phyloP scores from a whole-genome alignment of 2,113 vertebrate genomes.

The Otocyon megalotis region DNA sequence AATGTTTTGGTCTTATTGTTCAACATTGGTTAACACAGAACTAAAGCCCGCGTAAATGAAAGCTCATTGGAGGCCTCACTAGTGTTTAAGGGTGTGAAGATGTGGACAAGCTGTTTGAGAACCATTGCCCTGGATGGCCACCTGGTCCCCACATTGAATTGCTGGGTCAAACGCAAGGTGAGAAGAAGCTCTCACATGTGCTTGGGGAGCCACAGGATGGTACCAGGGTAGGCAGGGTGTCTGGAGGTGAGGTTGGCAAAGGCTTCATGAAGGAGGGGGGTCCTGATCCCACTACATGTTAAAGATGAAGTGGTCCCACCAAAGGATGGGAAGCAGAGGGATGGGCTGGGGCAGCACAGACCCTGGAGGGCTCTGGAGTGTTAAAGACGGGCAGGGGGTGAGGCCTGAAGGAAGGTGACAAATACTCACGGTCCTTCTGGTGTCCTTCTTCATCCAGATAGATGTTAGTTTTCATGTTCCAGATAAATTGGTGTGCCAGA shows the following conservation, averaged over 20 bases:
- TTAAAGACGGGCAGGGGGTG: neutral
- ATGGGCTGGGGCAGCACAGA: neutral
- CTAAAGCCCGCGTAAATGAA: neutral
- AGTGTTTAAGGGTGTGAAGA: neutral
- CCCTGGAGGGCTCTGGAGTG: neutral
- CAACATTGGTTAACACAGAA: neutral
- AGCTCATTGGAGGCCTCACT: neutral
- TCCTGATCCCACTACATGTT: neutral
- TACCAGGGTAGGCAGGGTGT: rapidly evolving
- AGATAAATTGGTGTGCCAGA: slow-evolving; percentile 98
- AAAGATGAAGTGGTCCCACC: neutral
- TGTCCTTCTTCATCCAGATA: slow-evolving; percentile 95
- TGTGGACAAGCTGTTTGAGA: neutral
- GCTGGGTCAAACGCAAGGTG: neutral
- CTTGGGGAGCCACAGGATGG: neutral
- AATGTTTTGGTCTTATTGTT: neutral
- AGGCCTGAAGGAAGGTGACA: neutral
- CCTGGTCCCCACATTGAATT: neutral
- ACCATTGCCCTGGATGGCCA: neutral
- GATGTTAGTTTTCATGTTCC: slow-evolving; percentile 99
- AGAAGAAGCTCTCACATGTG: neutral
- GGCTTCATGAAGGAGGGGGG: neutral
- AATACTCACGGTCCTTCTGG: slow-evolving; percentile 95
- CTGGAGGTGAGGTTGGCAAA: neutral
- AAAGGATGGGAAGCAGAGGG: neutral